Conservation (phyloP, 2,113 vertebrate species). For the Rhinopomastus cyanomelas region DNA sequence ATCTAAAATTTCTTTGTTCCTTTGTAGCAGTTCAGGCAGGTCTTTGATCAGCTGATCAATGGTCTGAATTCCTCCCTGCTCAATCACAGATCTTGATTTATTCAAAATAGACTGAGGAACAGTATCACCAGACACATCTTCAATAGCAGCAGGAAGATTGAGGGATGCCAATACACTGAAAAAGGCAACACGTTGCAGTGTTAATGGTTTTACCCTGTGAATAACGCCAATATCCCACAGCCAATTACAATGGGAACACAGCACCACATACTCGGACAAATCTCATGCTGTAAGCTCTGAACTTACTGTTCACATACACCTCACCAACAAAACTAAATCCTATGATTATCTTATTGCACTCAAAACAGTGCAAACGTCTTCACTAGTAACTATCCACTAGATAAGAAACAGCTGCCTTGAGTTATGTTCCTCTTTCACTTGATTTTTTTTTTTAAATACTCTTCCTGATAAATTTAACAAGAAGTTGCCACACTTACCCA, state of each 20-base stretch:
- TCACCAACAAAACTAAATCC: background rate
- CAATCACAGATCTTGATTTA: slow-evolving; percentile 87
- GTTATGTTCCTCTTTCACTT: background rate
- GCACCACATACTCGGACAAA: background rate
- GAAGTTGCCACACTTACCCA: slow-evolving; percentile 75
- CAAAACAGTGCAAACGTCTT: background rate
- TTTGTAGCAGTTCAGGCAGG: slow-evolving; percentile 91
- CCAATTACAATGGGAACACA: background rate
- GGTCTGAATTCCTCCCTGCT: slow-evolving; percentile 92
- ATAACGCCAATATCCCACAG: background rate
- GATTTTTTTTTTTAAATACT: background rate
- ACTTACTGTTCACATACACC: background rate
- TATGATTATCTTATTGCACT: too few species aligned
- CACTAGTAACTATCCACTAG: background rate
- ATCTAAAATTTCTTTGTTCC: slow-evolving; percentile 95
- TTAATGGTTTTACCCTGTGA: background rate
- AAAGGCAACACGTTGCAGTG: background rate
- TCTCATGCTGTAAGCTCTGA: background rate
- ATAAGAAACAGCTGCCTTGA: background rate
- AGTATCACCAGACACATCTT: slow-evolving; percentile 94
- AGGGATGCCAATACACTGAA: slow-evolving; percentile 92
- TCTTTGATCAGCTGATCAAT: slow-evolving; percentile 94
- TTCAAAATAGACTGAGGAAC: slow-evolving; percentile 94
- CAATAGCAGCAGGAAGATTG: slow-evolving; percentile 95
- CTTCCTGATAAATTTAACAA: background rate